Conservation (phyloP, 2,113 vertebrate species). For the Gnathonemus echidnorhynchus region DNA sequence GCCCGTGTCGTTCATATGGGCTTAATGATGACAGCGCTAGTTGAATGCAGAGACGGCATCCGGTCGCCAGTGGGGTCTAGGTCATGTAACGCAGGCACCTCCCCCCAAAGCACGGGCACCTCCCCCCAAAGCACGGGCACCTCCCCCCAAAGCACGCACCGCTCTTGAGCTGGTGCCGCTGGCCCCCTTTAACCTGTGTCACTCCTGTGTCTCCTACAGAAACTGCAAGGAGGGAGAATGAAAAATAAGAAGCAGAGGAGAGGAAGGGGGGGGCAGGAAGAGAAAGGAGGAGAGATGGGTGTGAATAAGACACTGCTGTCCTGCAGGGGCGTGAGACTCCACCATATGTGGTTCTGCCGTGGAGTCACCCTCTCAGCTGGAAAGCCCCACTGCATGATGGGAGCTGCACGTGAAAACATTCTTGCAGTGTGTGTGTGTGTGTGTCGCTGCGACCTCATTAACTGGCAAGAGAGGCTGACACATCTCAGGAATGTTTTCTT, state of each 20-base stretch:
- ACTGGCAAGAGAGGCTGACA: conserved; percentile 30
- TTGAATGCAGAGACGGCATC: not conserved
- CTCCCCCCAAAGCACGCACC: not conserved
- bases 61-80: not conserved
- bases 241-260: not conserved
- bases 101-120: not conserved
- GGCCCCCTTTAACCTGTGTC: not conserved
- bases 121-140: not conserved
- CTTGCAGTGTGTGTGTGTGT: conserved; percentile 17
- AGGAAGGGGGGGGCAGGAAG: not conserved
- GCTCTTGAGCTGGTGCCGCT: not conserved
- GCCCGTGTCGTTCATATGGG: not conserved
- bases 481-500: conserved; percentile 51
- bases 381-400: not conserved
- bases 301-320: not conserved
- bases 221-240: not conserved
- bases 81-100: not conserved
- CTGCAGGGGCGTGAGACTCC: not conserved
- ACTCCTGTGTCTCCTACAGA: not conserved
- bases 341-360: not conserved
- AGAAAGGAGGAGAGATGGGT: not conserved
- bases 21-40: not conserved
- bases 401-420: not conserved
- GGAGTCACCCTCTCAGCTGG: not conserved
- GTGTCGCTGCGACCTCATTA: conserved; percentile 30